Evolutionary conservation across 2,888 invertebrate species (phyloP), one percentile per base, ranked within the genome.

Genomic region (Drosophila kanekoi): DNA sequence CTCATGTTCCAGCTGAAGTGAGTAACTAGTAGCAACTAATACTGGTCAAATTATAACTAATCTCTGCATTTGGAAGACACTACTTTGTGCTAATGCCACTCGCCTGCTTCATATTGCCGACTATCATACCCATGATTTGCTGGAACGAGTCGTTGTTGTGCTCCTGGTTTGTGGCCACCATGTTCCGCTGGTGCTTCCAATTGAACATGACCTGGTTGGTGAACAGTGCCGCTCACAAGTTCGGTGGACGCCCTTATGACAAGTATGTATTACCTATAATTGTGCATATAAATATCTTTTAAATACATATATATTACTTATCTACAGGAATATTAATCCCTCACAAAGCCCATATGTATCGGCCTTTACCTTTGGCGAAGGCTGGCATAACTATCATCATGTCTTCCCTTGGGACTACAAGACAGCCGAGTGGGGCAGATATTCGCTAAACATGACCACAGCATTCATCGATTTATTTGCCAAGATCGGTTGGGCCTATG

Each of bases 141-240:
- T 98, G 97, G 97, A 94, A 94, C 48, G 98, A 98, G 92, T 93
- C 93, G 2, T 94, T 94, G 92, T 63, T 90, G 37, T 95, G 94
- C 81, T 93, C 95, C 0, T 95, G 94, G 93, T 94, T 95, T 90
- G 94, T 95, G 13, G 94, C 94, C 49, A 94, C 95, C 9, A 93
- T 96, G 89, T 94, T 97, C 91, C 95, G 97, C 47, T 97, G 97
- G 93, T 93, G 95, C 18, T 94, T 96, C 90, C 95, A 95, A 40
- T 94, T 98, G 52, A 96, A 98, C 92, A 95, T 95, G 69, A 98
- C 97, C 0, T 98, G 97, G 97, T 93, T 96, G 63, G 97, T 98
- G 33, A 98, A 98, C 93, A 96, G 96, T 66, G 96, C 96, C 1
- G 97, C 98, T 1, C 98, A 98, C 93, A 94, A 95, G 87, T 96